Base-by-base conservation (phyloP, 1,140 invertebrate genomes). In the Zelostemma sp. region DNA sequence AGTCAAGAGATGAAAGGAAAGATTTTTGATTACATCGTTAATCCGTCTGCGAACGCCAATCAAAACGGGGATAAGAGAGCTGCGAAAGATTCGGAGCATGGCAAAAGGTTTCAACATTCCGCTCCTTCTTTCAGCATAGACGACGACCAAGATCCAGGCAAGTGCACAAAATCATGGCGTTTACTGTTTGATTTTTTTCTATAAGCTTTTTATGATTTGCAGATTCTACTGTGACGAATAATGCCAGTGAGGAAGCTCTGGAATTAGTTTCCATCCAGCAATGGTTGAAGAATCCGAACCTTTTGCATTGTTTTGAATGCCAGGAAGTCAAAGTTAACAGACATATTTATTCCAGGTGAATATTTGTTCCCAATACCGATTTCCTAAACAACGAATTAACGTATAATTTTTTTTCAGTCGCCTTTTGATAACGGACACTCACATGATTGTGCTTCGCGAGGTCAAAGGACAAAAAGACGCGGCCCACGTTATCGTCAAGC, bases 121-220 rank as follows among this genome's bases (percentile, higher is more conserved):
- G 93, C 93, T 0, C 95, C 95, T 18, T 94, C 98, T 0, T 99
- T 99, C 80, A 96, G 94, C 80, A 97, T 99, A 75, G 95, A 95
- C 75, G 95, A 97, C 79, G 95, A 97, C 76, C 91, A 94, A 72
- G 94, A 96, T 80, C 64, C 73, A 38, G 82, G 81, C 82, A 62
- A 33, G 59, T 60, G 28, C n/a, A n/a, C 21, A 25, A 25, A 25
- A 25, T 25, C 21, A n/a, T n/a, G n/a, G n/a, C n/a, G n/a, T n/a
- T n/a, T 25, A 8, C 21, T 4, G 1, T 45, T 50, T 18, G 6
- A 43, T 5, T 49, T 55, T 56, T 31, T 1, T 49, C 47, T 18
- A n/a, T n/a, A n/a, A n/a, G n/a, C n/a, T n/a, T n/a, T n/a, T n/a
- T n/a, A n/a, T 46, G 1, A 1, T 40, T 61, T 56, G 16, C 8